Evolutionary conservation across 2,797 vertebrate genomes (phyloP).

Genomic region (Iguana delicatissima): DNA sequence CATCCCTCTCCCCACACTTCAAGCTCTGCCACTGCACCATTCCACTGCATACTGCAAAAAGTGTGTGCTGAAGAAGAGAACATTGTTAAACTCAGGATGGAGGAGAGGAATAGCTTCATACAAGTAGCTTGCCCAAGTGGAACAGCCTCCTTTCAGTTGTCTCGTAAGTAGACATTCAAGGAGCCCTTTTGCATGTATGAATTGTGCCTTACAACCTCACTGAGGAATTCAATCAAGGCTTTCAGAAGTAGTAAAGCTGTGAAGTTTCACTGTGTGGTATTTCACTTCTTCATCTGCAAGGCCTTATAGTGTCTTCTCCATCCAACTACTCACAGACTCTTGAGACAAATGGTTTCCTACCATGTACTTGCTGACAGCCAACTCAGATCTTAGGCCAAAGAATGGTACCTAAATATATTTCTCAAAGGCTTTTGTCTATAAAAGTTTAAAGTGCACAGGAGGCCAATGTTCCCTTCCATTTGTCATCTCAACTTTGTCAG

Average conservation of each 20-base stretch:
- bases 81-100: neutral
- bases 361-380: fast-evolving
- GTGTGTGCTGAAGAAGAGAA: neutral
- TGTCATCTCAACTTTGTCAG: neutral
- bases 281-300: neutral
- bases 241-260: neutral
- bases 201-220: neutral
- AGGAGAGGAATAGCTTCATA: neutral
- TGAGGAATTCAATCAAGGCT: neutral
- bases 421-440: neutral
- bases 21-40: neutral
- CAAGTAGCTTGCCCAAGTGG: neutral
- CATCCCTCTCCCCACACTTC: too few species aligned
- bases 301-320: neutral
- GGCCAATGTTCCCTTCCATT: neutral
- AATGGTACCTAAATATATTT: neutral
- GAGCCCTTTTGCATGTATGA: too few species aligned
- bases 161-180: neutral
- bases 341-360: neutral
- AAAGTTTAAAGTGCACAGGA: neutral
- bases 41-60: neutral
- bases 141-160: neutral
- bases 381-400: neutral
- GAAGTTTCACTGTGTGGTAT: neutral
- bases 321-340: fast-evolving